A percentile compares a stretch with the other conserved stretches of the same genome.
Conservation (phyloP, 2,888 invertebrate genomes). For the Rhagophthalmus giganteus region DNA sequence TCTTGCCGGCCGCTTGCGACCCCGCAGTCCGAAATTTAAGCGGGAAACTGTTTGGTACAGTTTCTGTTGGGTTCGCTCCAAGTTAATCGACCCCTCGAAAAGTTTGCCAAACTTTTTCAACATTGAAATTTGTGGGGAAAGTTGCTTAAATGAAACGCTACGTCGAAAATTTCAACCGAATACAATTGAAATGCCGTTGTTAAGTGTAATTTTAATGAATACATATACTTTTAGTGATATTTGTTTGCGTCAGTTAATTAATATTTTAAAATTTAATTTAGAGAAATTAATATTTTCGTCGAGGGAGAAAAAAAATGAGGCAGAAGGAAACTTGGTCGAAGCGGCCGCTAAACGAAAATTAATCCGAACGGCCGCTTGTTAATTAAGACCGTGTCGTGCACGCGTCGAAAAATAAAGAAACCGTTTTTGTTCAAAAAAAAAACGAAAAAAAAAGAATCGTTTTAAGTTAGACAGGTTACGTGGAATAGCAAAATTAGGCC, state of each 20-base stretch:
- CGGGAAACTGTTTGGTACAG: constrained; percentile 50
- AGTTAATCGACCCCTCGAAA: constrained; percentile 57
- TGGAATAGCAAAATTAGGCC: no score
- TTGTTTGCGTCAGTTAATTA: constrained; percentile 14
- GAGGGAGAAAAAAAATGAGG: no score
- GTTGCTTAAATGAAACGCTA: constrained; percentile 50
- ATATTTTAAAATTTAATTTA: constrained; percentile 10
- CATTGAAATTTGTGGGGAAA: constrained; percentile 55
- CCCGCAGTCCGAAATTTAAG: constrained; percentile 24
- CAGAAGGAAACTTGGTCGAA: no score
- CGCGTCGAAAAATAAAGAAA: no score
- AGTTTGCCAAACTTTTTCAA: constrained; percentile 55
- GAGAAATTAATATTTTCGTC: no score
- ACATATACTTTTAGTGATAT: constrained; percentile 15
- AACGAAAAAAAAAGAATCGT: no score
- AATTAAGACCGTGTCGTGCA: no score
- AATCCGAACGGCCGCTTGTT: no score
- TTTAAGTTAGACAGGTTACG: no score
- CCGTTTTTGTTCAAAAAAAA: no score
- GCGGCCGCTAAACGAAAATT: no score
- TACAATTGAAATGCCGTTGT: constrained; percentile 28
- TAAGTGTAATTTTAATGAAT: constrained; percentile 24
- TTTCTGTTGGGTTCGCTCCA: constrained; percentile 52
- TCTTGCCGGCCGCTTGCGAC: constrained; percentile 14
- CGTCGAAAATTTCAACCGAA: constrained; percentile 41